Conservation (phyloP, 2,113 vertebrate genomes). For the Aix galericulata region DNA sequence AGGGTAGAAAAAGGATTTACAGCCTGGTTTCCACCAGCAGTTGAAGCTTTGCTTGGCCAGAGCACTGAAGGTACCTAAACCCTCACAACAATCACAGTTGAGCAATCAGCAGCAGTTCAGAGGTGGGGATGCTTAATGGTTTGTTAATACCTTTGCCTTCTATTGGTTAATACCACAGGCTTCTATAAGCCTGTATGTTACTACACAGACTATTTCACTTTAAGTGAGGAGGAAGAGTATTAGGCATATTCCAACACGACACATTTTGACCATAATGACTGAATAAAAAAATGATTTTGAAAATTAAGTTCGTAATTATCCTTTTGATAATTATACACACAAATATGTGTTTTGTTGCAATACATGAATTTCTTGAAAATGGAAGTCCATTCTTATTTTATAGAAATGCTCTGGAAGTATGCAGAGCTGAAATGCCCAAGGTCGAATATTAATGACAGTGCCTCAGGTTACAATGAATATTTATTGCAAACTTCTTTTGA, state of each 20-base stretch:
- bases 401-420: not conserved
- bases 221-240: not conserved
- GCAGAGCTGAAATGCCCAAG: not conserved
- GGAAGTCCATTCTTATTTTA: not conserved
- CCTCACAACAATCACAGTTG: not conserved
- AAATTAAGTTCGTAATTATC: not conserved
- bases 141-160: not conserved
- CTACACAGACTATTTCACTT: not conserved
- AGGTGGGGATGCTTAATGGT: not conserved
- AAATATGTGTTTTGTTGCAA: not conserved
- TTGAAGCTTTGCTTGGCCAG: too few species aligned
- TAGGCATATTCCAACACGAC: not conserved
- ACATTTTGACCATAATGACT: not conserved
- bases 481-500: conserved; percentile 10
- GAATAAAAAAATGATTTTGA: not conserved
- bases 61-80: not conserved
- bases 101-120: not conserved
- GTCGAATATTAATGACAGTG: not conserved
- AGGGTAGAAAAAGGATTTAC: not conserved
- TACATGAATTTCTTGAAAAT: not conserved
- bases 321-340: not conserved
- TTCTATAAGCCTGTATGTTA: not conserved
- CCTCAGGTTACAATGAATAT: conserved; percentile 40
- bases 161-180: too few species aligned
- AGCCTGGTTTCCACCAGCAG: not conserved